phyloP scores from a whole-genome alignment of 1,140 invertebrate species.

The Palaemon carinicauda region DNA sequence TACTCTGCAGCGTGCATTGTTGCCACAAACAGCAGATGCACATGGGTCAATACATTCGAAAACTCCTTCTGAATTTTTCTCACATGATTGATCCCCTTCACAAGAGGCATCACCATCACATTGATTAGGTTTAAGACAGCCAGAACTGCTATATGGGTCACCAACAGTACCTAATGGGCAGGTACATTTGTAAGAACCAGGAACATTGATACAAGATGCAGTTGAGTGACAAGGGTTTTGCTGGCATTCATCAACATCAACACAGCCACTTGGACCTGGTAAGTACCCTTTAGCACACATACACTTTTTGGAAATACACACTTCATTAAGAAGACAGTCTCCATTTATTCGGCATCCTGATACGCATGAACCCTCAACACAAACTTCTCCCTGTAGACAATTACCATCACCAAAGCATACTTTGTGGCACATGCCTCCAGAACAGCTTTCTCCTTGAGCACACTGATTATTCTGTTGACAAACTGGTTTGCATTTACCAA shows the following conservation, averaged over 20 bases:
- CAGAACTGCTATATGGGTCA: slow-evolving; percentile 74
- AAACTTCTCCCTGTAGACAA: slow-evolving; percentile 87
- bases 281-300: slow-evolving; percentile 65
- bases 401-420: slow-evolving; percentile 89
- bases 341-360: slow-evolving; percentile 81
- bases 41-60: slow-evolving; percentile 78
- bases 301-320: slow-evolving; percentile 83
- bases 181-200: slow-evolving; percentile 80
- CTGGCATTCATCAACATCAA: slow-evolving; percentile 67
- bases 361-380: slow-evolving; percentile 82
- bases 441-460: slow-evolving; percentile 83
- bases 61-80: slow-evolving; percentile 69
- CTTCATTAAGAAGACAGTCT: slow-evolving; percentile 81
- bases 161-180: slow-evolving; percentile 81
- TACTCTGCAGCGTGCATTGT: slow-evolving; percentile 66
- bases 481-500: slow-evolving; percentile 77
- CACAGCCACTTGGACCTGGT: slow-evolving; percentile 76
- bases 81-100: slow-evolving; percentile 75
- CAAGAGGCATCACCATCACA: slow-evolving; percentile 77
- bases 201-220: slow-evolving; percentile 80
- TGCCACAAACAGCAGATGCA: slow-evolving; percentile 70
- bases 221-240: slow-evolving; percentile 78
- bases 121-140: slow-evolving; percentile 77
- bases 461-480: slow-evolving; percentile 77
- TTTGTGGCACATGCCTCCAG: slow-evolving; percentile 80